These are phyloP conservation scores for Heliconius nattereri DNA, from an alignment of 1,140 invertebrate species.

Conservation along the genomic window DNA sequence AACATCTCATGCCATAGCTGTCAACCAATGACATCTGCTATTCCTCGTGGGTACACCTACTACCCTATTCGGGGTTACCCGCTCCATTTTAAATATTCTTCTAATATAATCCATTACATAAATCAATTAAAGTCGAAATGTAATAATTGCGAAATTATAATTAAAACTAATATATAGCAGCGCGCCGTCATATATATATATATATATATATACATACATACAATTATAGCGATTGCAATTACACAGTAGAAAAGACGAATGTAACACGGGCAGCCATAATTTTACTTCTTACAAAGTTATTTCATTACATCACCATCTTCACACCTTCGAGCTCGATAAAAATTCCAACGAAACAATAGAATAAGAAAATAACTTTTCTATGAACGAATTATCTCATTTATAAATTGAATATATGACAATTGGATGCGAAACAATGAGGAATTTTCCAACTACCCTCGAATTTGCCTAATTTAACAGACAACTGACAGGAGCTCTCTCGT, in stretches of 20 bases:
- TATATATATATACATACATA: not conserved
- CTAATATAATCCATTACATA: too few relatives aligned
- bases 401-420: constrained; percentile 44
- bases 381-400: constrained; percentile 3
- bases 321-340: not conserved
- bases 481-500: constrained; percentile 50
- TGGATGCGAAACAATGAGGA: constrained; percentile 45
- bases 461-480: constrained; percentile 57
- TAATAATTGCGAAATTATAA: too few relatives aligned
- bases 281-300: not conserved
- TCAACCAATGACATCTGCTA: too few relatives aligned
- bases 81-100: too few relatives aligned
- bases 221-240: not conserved
- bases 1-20: too few relatives aligned
- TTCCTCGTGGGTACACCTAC: too few relatives aligned
- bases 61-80: too few relatives aligned
- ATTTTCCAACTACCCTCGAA: constrained; percentile 53
- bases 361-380: constrained; percentile 1
- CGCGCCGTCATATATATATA: too few relatives aligned
- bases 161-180: too few relatives aligned
- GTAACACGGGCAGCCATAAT: not conserved
- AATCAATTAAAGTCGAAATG: too few relatives aligned
- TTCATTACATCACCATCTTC: not conserved
- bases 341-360: constrained; percentile 1
- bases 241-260: not conserved